Conservation (phyloP, 2,113 vertebrate genomes). For the Paralichthys olivaceus region DNA sequence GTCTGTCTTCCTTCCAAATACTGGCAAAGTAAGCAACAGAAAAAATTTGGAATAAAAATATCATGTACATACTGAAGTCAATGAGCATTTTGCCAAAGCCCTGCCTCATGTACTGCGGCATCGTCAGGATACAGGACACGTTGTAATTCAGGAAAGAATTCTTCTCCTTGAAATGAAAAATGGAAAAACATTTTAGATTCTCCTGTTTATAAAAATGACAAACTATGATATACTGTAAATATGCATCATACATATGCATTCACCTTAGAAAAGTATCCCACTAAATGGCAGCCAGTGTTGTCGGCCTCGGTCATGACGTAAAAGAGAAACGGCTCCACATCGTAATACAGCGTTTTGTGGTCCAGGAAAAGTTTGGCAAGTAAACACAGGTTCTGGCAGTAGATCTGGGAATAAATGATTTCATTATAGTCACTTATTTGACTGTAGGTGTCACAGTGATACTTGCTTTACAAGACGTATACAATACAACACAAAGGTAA, state of each 20-base stretch:
- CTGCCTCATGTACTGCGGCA: slow-evolving; percentile 99
- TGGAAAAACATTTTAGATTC: neutral
- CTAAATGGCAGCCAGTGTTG: slow-evolving; percentile 98
- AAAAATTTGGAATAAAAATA: neutral
- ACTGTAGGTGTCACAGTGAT: neutral
- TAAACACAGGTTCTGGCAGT: slow-evolving; percentile 98
- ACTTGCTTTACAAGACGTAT: neutral
- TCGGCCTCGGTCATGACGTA: slow-evolving; percentile 99
- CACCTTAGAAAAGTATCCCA: slow-evolving; percentile 99
- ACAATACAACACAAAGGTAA: neutral
- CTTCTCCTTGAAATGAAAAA: slow-evolving; percentile 87
- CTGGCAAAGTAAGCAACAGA: neutral
- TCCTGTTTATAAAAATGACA: neutral
- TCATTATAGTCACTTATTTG: neutral
- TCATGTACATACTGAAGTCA: slow-evolving; percentile 93
- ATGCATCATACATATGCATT: neutral
- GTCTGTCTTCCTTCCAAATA: neutral
- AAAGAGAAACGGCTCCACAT: slow-evolving; percentile 99
- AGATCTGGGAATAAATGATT: slow-evolving; percentile 85
- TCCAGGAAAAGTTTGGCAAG: slow-evolving; percentile 98
- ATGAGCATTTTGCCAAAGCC: slow-evolving; percentile 99
- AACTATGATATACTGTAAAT: neutral
- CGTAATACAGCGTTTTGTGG: slow-evolving; percentile 98
- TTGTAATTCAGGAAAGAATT: slow-evolving; percentile 99
- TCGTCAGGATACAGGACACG: slow-evolving; percentile 98